phyloP scores from a whole-genome alignment of 2,113 vertebrate genomes.

The Alaudala cheleensis region DNA sequence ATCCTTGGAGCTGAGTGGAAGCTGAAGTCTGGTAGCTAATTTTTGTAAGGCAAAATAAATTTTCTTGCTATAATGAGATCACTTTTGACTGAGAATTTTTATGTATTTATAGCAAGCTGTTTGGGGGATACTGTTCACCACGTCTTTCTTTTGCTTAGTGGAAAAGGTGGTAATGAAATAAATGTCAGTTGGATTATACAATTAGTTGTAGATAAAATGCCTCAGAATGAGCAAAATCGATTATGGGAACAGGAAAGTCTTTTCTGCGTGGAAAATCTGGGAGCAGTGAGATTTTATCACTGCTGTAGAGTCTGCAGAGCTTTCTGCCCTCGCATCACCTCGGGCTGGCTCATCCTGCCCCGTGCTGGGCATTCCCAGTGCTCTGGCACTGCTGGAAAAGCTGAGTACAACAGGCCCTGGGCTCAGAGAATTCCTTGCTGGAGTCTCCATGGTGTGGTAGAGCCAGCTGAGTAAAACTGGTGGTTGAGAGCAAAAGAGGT shows the following conservation, averaged over 20 bases:
- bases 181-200: not conserved
- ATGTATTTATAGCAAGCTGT: rapidly evolving
- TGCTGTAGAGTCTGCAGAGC: not conserved
- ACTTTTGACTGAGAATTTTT: not conserved
- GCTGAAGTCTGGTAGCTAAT: not conserved
- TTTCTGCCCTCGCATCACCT: rapidly evolving
- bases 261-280: not conserved
- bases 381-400: not conserved
- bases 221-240: not conserved
- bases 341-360: not conserved
- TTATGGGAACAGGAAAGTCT: not conserved
- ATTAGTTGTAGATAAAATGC: not conserved
- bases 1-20: not conserved
- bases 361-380: not conserved
- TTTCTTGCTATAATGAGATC: not conserved
- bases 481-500: not conserved
- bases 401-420: not conserved
- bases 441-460: not conserved
- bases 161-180: not conserved
- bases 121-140: not conserved
- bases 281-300: not conserved
- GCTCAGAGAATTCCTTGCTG: not conserved
- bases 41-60: not conserved
- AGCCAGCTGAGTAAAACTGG: not conserved
- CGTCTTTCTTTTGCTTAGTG: not conserved